A percentile compares a stretch with the other conserved stretches of the same genome.
Conservation (phyloP, 1,140 invertebrate genomes). For the Spodoptera litura region DNA sequence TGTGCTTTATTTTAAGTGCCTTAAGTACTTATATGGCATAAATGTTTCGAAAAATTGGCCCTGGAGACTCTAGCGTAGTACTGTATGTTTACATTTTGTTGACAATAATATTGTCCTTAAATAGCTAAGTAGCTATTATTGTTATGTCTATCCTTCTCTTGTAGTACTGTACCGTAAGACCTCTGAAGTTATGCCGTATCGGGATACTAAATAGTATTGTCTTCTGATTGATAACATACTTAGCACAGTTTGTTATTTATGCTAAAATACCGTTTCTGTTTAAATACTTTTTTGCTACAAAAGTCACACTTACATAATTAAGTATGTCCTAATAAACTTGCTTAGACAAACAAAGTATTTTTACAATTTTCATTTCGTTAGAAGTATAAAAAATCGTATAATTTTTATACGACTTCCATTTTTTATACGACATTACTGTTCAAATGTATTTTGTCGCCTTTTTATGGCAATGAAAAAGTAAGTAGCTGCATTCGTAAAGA, state of each 20-base stretch:
- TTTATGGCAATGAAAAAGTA: no score
- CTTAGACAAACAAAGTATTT: no score
- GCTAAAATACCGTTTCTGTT: neutral
- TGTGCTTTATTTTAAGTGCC: neutral
- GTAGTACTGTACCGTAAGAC: neutral
- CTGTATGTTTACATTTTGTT: no score
- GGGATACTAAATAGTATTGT: conserved; percentile 12
- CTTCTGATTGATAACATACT: conserved; percentile 28
- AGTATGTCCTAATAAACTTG: no score
- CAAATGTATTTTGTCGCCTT: no score
- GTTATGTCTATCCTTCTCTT: neutral
- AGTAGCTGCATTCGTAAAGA: no score
- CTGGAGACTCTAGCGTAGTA: no score
- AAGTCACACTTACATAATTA: conserved; percentile 20
- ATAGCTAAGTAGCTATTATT: neutral
- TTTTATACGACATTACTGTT: no score
- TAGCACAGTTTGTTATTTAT: neutral
- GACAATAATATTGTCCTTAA: no score
- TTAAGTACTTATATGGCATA: neutral
- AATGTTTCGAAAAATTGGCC: neutral
- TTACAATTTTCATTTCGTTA: no score
- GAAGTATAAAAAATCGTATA: no score
- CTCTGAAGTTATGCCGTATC: conserved; percentile 11
- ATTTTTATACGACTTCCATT: no score
- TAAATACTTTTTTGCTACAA: neutral